Evolutionary conservation across 2,888 invertebrate species (phyloP).

Genomic region (Drosophila kanekoi): DNA sequence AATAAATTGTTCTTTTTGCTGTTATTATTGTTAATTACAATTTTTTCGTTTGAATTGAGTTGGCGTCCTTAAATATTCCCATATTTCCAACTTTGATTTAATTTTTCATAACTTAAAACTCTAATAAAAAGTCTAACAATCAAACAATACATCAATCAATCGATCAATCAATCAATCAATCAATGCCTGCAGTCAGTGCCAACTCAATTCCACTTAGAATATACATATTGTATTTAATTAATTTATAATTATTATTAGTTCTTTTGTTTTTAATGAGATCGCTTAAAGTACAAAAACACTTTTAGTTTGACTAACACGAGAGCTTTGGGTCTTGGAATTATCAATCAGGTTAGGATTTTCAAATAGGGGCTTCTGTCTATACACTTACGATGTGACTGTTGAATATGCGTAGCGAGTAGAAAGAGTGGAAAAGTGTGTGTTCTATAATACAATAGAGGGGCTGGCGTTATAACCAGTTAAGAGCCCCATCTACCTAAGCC

Average conservation of each 20-base stretch:
- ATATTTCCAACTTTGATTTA: slow-evolving; percentile 44
- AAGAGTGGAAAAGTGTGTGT: slow-evolving; percentile 77
- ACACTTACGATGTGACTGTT: slow-evolving; percentile 66
- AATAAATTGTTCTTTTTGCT: slow-evolving; percentile 58
- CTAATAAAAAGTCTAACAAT: slow-evolving; percentile 69
- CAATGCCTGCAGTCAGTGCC: slow-evolving; percentile 73
- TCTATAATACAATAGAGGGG: slow-evolving; percentile 81
- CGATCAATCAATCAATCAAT: slow-evolving; percentile 45
- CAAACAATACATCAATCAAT: slow-evolving; percentile 53
- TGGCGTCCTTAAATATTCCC: slow-evolving; percentile 40
- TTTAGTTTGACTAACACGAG: slow-evolving; percentile 80
- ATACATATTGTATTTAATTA: slow-evolving; percentile 49
- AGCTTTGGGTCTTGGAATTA: slow-evolving; percentile 40
- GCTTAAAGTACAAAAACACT: slow-evolving; percentile 78
- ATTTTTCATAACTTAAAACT: slow-evolving; percentile 53
- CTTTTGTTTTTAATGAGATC: slow-evolving; percentile 63
- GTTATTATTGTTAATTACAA: slow-evolving; percentile 60
- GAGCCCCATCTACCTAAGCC: slow-evolving; percentile 61
- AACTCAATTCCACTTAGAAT: slow-evolving; percentile 72
- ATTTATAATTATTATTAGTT: slow-evolving; percentile 50
- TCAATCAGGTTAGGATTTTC: slow-evolving; percentile 17
- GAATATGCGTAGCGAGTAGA: slow-evolving; percentile 73
- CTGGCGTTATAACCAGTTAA: slow-evolving; percentile 42
- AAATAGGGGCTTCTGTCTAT: slow-evolving; percentile 55
- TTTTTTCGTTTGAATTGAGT: slow-evolving; percentile 50